Evolutionary conservation across 2,113 vertebrate species (phyloP), one percentile per base, ranked within the genome.

Genomic region (Symphodus melops): DNA sequence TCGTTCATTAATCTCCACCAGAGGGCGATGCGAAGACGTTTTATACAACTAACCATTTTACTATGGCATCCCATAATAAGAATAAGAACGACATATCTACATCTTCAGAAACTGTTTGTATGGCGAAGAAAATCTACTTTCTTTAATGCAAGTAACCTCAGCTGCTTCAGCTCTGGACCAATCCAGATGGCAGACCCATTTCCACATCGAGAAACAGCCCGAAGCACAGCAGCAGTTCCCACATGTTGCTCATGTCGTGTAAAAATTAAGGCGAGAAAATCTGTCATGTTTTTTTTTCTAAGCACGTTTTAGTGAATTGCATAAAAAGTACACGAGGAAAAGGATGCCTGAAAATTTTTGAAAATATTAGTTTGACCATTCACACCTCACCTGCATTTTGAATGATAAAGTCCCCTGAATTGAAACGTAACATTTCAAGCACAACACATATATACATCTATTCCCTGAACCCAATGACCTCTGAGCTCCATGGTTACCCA

Each of bases 21-120:
- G 91, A 78, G 88, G 91, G 89, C 86, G 62, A 16, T 52, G 63
- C 68, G 19, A 61, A 80, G 37, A 63, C 16, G 61, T 9, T 60
- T 67, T 19, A 16, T 49, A 14, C 36, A 17, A 8, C 44, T 61
- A 17, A 5, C 17, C 19, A 39, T 49, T 49, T 63, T 60, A 12
- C 9, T 9, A 13, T 33, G 8, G 8, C 20, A 19, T 55, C 8
- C 4, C 10, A 61, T 53, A n/a, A n/a, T n/a, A n/a, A n/a, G n/a
- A n/a, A n/a, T 46, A 23, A n/a, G 1, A 42, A 23, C 11, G 54
- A 74, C 13, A 4, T 12, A 44, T 58, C 13, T 48, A 8, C 46
- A 48, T 48, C 46, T 53, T 71, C 3, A 37, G 13, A 72, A 16
- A 39, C 2, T 16, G 4, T 2, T 64, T 8, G 9, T 23, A 37